Conservation (phyloP, 2,797 vertebrate species). For the Scomberomorus guttatus region DNA sequence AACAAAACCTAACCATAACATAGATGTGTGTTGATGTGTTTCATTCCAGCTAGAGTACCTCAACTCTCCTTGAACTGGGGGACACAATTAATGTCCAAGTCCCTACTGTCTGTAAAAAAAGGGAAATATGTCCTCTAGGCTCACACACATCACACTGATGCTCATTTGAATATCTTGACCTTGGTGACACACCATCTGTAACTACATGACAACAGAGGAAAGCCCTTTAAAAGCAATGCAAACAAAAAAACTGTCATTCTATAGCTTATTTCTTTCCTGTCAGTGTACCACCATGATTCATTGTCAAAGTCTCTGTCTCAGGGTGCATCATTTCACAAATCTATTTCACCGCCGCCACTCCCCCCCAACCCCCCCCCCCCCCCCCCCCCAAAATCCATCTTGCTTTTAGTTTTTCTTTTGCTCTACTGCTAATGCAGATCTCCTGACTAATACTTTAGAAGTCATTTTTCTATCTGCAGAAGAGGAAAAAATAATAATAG, state of each 20-base stretch:
- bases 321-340: conserved; percentile 63
- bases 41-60: neutral
- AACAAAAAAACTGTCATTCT: conserved; percentile 35
- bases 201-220: conserved; percentile 37
- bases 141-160: conserved; percentile 19
- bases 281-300: conserved; percentile 41
- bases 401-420: conserved; percentile 56
- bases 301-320: conserved; percentile 54
- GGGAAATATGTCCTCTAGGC: conserved; percentile 3
- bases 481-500: conserved; percentile 32
- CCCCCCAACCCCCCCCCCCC: conserved; percentile 17
- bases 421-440: conserved; percentile 67
- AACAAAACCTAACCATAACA: neutral
- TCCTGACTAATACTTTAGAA: conserved; percentile 57
- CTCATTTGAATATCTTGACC: conserved; percentile 59
- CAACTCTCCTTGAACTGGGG: conserved; percentile 1
- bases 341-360: conserved; percentile 46
- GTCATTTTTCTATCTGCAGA: conserved; percentile 64
- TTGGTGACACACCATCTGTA: conserved; percentile 48
- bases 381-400: conserved; percentile 52
- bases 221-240: conserved; percentile 33
- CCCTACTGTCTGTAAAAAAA: conserved; percentile 17
- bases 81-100: conserved; percentile 24
- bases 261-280: conserved; percentile 29
- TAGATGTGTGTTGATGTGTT: too few relatives aligned